Percentiles rank a stretch among this genome's conserved stretches.
Conservation (phyloP, 1,140 invertebrate genomes). For the Hesperophylax magnus region DNA sequence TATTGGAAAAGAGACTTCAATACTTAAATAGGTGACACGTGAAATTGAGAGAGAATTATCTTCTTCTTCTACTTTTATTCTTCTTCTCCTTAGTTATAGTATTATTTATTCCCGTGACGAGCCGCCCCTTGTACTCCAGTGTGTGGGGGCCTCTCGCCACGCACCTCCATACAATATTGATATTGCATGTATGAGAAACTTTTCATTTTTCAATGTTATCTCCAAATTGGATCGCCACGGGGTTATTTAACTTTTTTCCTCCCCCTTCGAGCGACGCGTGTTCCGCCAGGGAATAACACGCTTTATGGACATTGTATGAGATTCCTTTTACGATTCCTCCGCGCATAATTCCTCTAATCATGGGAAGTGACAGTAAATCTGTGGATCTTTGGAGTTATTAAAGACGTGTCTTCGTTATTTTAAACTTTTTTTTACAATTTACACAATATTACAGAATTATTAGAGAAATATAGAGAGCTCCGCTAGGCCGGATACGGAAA, state of each 20-base stretch:
- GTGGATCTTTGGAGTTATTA: neutral
- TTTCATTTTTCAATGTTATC: constrained; percentile 59
- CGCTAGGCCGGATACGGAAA: no score
- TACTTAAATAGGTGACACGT: no score
- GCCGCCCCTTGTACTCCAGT: constrained; percentile 10
- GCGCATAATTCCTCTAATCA: constrained; percentile 38
- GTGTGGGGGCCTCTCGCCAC: constrained; percentile 39
- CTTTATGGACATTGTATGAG: constrained; percentile 40
- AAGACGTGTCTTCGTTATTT: no score
- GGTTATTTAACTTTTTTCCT: constrained; percentile 57
- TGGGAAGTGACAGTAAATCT: constrained; percentile 18
- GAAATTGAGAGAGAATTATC: no score
- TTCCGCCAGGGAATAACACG: constrained; percentile 51
- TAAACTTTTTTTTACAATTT: no score
- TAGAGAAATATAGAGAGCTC: no score
- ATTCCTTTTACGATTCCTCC: constrained; percentile 27
- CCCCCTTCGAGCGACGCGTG: constrained; percentile 38
- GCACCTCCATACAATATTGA: constrained; percentile 59
- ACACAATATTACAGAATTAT: no score
- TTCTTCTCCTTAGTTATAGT: no score
- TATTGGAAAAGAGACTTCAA: no score
- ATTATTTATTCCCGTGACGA: neutral
- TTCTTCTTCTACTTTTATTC: no score
- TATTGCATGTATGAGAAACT: constrained; percentile 59
- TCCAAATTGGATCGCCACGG: constrained; percentile 58